These are phyloP conservation scores for Jaculus jaculus DNA, from an alignment of 2,113 vertebrate species.

Conservation along the genomic window DNA sequence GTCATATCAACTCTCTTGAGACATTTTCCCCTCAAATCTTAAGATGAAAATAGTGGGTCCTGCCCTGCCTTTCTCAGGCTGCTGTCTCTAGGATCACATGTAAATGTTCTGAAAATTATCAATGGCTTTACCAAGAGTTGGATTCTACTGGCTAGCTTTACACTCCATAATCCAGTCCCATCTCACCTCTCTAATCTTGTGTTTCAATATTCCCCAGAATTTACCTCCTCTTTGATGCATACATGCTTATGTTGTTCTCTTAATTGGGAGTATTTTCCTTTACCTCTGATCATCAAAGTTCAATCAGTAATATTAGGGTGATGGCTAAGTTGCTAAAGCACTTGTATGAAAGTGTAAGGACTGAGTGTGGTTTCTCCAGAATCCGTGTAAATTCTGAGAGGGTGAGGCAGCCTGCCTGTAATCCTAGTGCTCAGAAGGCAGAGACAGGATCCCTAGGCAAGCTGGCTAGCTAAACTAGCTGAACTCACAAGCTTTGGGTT, in stretches of 20 bases:
- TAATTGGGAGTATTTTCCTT: conserved; percentile 30
- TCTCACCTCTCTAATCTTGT: neutral
- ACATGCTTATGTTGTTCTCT: neutral
- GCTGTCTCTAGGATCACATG: neutral
- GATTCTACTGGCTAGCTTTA: neutral
- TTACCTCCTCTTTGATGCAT: neutral
- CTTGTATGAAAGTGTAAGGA: no score
- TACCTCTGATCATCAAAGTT: conserved; percentile 38
- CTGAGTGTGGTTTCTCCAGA: no score
- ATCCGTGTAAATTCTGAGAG: no score
- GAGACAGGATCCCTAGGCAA: no score
- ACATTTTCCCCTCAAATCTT: conserved; percentile 20
- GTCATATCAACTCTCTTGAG: neutral
- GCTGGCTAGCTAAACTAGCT: no score
- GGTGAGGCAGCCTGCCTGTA: no score
- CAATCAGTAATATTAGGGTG: neutral
- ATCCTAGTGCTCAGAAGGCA: no score
- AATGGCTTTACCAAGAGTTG: neutral
- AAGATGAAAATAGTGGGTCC: conserved; percentile 27
- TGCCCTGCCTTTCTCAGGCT: conserved; percentile 8
- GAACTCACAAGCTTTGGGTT: no score
- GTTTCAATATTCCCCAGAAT: neutral
- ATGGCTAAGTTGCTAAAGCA: no score
- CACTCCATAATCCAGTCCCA: neutral
- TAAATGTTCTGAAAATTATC: conserved; percentile 38